Percentiles rank a stretch among this genome's conserved stretches.
Evolutionary conservation across 2,888 invertebrate species (phyloP).

Genomic region (Timandra comae): DNA sequence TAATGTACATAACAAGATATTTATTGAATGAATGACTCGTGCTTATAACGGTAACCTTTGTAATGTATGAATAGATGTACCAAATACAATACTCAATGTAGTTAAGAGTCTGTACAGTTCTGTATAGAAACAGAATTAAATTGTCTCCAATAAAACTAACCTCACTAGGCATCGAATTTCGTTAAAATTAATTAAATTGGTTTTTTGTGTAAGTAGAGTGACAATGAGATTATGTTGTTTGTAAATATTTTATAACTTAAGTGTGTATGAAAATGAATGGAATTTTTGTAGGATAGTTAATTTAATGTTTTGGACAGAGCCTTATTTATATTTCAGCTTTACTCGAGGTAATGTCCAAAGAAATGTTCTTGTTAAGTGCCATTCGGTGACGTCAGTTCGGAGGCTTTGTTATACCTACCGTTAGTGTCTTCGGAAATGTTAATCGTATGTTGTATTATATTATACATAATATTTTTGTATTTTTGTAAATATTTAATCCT

Average conservation of each 20-base stretch:
- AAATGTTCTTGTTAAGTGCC: slow-evolving; percentile 39
- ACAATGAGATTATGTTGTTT: slow-evolving; percentile 1
- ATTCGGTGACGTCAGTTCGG: slow-evolving; percentile 34
- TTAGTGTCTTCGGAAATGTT: slow-evolving; percentile 12
- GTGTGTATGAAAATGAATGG: neutral
- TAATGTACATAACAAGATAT: slow-evolving; percentile 2
- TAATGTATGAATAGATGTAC: slow-evolving; percentile 12
- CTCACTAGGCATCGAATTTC: slow-evolving; percentile 15
- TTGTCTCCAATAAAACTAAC: neutral
- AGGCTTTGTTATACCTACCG: slow-evolving; percentile 22
- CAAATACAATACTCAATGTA: slow-evolving; percentile 20
- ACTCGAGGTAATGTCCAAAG: slow-evolving; percentile 30
- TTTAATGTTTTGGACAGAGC: slow-evolving; percentile 8
- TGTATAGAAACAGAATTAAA: too few relatives aligned
- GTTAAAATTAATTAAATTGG: neutral
- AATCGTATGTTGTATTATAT: slow-evolving; percentile 39
- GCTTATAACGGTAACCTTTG: slow-evolving; percentile 1
- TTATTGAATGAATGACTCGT: slow-evolving; percentile 1
- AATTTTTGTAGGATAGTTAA: slow-evolving; percentile 22
- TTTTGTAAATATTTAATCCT: slow-evolving; percentile 20
- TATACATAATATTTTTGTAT: slow-evolving; percentile 27
- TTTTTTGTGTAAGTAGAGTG: too few relatives aligned
- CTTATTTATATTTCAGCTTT: slow-evolving; percentile 27
- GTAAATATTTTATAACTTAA: neutral
- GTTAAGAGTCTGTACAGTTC: slow-evolving; percentile 3